These are phyloP conservation scores for Cynoglossus semilaevis DNA, from an alignment of 2,113 vertebrate species.

Conservation along the genomic window DNA sequence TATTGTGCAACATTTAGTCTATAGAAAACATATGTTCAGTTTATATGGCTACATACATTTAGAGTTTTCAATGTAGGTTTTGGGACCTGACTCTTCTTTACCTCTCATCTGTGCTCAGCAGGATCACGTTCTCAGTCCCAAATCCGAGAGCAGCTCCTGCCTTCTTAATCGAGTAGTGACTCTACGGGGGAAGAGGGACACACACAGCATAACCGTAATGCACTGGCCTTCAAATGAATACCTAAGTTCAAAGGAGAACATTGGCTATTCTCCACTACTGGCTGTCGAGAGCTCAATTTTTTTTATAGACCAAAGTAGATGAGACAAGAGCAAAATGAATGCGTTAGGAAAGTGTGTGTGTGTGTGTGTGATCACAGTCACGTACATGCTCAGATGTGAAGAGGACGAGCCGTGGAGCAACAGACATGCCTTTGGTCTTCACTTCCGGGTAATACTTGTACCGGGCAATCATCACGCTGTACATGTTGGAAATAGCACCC, in stretches of 20 bases:
- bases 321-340: constrained; percentile 16
- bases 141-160: constrained; percentile 95
- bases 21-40: too few relatives aligned
- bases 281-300: constrained; percentile 6
- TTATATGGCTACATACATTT: too few relatives aligned
- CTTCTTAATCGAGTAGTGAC: constrained; percentile 99
- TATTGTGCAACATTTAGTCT: too few relatives aligned
- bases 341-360: constrained; percentile 10
- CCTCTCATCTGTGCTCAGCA: constrained; percentile 96
- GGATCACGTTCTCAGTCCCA: constrained; percentile 93
- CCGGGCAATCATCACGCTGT: constrained; percentile 97
- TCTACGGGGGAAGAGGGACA: constrained; percentile 73
- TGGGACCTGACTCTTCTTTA: constrained; percentile 43
- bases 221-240: neutral
- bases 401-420: constrained; percentile 91
- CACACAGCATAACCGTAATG: constrained; percentile 4
- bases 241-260: neutral
- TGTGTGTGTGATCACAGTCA: constrained; percentile 17
- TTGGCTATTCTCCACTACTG: neutral
- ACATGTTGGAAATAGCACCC: constrained; percentile 98
- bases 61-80: too few relatives aligned
- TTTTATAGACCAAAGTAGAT: constrained; percentile 13
- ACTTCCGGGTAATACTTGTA: constrained; percentile 98
- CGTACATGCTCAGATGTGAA: constrained; percentile 97
- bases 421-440: constrained; percentile 97